These are phyloP conservation scores for Spizaetus ornatus DNA, from an alignment of 2,113 vertebrate species.

Conservation along the genomic window DNA sequence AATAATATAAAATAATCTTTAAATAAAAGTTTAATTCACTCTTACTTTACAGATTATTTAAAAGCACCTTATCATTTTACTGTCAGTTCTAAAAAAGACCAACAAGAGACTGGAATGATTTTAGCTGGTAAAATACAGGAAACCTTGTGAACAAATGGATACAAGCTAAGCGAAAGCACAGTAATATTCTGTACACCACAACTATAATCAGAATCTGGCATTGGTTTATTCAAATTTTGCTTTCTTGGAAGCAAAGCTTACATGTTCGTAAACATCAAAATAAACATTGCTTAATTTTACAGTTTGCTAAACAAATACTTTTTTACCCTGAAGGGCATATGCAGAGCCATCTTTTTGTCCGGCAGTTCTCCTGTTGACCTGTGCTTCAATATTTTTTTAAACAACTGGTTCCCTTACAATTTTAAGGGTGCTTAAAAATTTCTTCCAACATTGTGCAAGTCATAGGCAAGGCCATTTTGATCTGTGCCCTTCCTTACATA, in stretches of 20 bases:
- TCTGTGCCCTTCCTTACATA: conserved; percentile 36
- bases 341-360: conserved; percentile 14
- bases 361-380: conserved; percentile 5
- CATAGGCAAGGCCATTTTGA: conserved; percentile 45
- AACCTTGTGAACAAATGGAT: conserved; percentile 5
- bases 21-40: conserved; percentile 76
- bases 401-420: conserved; percentile 16
- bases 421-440: conserved; percentile 34
- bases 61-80: conserved; percentile 70
- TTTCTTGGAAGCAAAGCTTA: conserved; percentile 64
- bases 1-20: conserved; percentile 54
- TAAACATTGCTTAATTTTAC: conserved; percentile 63
- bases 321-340: conserved; percentile 32
- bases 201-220: conserved; percentile 62
- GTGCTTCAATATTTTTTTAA: conserved; percentile 21
- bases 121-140: conserved; percentile 29
- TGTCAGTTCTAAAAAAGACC: conserved; percentile 48
- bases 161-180: conserved; percentile 5
- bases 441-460: conserved; percentile 37
- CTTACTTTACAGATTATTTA: conserved; percentile 70
- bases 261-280: conserved; percentile 70
- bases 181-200: conserved; percentile 47
- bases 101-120: conserved; percentile 40
- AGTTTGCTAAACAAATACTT: conserved; percentile 61
- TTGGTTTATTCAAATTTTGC: conserved; percentile 63